Evolutionary conservation across 1,140 invertebrate genomes (phyloP), one percentile per base, ranked within the genome.

Genomic region (Leptopilina clavipes): DNA sequence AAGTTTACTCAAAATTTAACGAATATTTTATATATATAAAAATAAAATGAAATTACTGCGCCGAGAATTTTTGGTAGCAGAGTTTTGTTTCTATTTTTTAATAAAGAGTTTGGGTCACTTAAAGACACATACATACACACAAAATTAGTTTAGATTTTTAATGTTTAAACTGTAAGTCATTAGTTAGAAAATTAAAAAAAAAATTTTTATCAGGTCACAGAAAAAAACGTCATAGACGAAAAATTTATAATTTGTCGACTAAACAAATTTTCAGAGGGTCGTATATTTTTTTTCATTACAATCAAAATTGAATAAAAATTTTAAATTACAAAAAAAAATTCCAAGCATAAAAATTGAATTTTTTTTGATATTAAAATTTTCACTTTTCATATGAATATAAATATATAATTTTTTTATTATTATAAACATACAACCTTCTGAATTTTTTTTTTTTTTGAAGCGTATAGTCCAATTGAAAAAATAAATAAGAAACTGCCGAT

Each of bases 21-120:
- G 59, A 65, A 65, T 65, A 37, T 65, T 65, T 65, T 37, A 14
- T 37, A 65, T 65, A 65, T n/a, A n/a, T n/a, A n/a, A n/a, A n/a
- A n/a, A n/a, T n/a, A n/a, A n/a, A n/a, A n/a, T n/a, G 31, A 65
- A 31, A 22, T 65, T 65, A 11, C 25, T 65, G 25, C 59, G 59
- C 25, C 59, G 59, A 37, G 25, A 17, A 19, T 54, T 54, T n/a
- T 65, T 22, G 59, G 14, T 65, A 65, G 59, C 22, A 25, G n/a
- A n/a, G 25, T 65, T 65, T 19, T 25, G 22, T 65, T 65, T 65
- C 22, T 31, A 65, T 37, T 65, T 65, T 65, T 65, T 31, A n/a
- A 25, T 65, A 22, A 31, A 65, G 59, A 37, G 59, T 65, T 65
- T 65, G 59, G 59, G 59, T 65, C 59, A 65, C 22, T 37, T 12